These are phyloP conservation scores for Melanchra persicariae DNA, from an alignment of 2,888 invertebrate species.

Conservation along the genomic window DNA sequence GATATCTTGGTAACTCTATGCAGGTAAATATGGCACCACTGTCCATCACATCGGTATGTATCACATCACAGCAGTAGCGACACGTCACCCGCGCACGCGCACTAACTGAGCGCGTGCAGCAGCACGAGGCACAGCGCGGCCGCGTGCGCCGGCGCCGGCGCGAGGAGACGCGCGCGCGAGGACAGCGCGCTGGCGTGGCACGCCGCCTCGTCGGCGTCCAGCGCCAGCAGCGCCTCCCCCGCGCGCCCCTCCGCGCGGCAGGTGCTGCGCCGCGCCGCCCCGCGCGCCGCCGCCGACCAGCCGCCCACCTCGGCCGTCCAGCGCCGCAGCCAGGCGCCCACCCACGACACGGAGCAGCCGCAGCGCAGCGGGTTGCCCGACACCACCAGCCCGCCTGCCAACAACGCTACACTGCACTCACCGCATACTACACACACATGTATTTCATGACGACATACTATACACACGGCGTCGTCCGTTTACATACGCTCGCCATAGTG, in stretches of 20 bases:
- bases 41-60: neutral
- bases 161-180: conserved; percentile 28
- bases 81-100: conserved; percentile 26
- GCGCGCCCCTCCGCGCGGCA: conserved; percentile 75
- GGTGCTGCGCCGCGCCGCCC: conserved; percentile 68
- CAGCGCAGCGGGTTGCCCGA: conserved; percentile 95
- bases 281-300: conserved; percentile 80
- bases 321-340: conserved; percentile 95
- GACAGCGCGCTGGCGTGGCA: conserved; percentile 95
- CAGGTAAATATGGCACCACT: neutral
- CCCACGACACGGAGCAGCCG: conserved; percentile 96
- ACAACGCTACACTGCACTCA: conserved; percentile 2
- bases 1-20: neutral
- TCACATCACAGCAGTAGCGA: neutral
- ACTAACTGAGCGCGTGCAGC: conserved; percentile 60
- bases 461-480: neutral
- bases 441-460: neutral
- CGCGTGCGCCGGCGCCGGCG: conserved; percentile 15
- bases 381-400: conserved; percentile 94
- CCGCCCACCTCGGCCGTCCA: conserved; percentile 96
- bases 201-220: conserved; percentile 93
- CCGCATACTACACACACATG: neutral
- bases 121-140: conserved; percentile 63
- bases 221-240: conserved; percentile 90
- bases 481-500: neutral